These are phyloP conservation scores for Balanococcus diminutus DNA, from an alignment of 2,888 invertebrate species.

Conservation along the genomic window DNA sequence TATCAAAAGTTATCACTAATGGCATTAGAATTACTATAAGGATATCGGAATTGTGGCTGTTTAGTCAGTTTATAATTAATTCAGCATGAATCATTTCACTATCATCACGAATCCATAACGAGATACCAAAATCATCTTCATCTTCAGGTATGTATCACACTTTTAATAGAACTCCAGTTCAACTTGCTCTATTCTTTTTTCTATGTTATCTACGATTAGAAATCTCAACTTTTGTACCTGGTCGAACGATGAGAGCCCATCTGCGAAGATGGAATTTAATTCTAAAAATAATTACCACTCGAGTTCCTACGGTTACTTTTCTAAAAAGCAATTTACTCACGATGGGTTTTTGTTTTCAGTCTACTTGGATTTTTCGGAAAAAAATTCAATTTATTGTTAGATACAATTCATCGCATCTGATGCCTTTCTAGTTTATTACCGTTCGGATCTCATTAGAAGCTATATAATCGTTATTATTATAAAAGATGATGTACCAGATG, in stretches of 20 bases:
- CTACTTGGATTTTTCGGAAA: neutral
- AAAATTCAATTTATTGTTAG: neutral
- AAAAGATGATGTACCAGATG: neutral
- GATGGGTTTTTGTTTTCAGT: neutral
- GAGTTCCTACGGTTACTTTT: neutral
- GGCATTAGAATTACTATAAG: neutral
- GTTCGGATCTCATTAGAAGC: neutral
- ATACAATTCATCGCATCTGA: neutral
- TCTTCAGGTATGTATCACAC: neutral
- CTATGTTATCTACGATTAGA: neutral
- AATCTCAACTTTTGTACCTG: neutral
- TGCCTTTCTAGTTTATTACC: neutral
- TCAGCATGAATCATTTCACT: neutral
- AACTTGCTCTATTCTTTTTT: neutral
- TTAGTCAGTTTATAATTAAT: neutral
- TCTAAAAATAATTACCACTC: neutral
- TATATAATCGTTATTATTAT: neutral
- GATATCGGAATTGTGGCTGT: neutral
- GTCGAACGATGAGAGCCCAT: neutral
- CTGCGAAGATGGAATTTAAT: neutral
- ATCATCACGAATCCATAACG: neutral
- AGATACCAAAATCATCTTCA: neutral
- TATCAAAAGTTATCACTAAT: neutral
- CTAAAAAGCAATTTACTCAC: neutral
- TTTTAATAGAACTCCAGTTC: neutral